Percentiles rank a stretch among this genome's conserved stretches.
Conservation (phyloP, 2,888 invertebrate species). For the Odiellus spinosus region DNA sequence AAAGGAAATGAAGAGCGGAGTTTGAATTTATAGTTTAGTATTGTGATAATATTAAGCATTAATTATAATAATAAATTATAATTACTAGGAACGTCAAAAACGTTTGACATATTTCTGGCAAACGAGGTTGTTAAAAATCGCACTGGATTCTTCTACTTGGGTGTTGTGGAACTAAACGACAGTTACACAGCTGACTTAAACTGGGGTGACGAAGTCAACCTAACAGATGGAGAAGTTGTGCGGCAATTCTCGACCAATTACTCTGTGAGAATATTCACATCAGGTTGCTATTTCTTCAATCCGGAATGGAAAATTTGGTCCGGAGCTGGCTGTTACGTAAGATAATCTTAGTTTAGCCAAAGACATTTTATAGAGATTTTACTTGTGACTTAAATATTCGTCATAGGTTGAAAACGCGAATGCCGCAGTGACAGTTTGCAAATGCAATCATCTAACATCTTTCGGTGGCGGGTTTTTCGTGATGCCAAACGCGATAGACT, state of each 20-base stretch:
- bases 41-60: no score
- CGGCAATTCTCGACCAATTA: constrained; percentile 27
- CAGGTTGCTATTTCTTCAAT: constrained; percentile 30
- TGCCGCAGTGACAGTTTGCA: constrained; percentile 20
- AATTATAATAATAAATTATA: no score
- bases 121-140: constrained; percentile 20
- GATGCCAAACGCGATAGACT: constrained; percentile 35
- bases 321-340: constrained; percentile 25
- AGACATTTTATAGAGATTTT: no score
- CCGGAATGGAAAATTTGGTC: constrained; percentile 23
- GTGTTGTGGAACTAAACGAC: constrained; percentile 23
- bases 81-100: constrained; percentile 4
- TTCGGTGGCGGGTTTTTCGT: constrained; percentile 34
- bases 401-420: constrained; percentile 19
- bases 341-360: constrained; percentile 1
- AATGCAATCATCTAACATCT: constrained; percentile 31
- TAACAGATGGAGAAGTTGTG: constrained; percentile 19
- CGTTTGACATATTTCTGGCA: constrained; percentile 20
- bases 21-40: no score
- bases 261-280: constrained; percentile 26
- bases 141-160: constrained; percentile 28
- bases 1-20: no score
- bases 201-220: constrained; percentile 21
- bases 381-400: background rate
- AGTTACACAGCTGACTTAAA: constrained; percentile 18